Base-by-base conservation (phyloP, 2,797 vertebrate species). In the Eulemur rubriventer region DNA sequence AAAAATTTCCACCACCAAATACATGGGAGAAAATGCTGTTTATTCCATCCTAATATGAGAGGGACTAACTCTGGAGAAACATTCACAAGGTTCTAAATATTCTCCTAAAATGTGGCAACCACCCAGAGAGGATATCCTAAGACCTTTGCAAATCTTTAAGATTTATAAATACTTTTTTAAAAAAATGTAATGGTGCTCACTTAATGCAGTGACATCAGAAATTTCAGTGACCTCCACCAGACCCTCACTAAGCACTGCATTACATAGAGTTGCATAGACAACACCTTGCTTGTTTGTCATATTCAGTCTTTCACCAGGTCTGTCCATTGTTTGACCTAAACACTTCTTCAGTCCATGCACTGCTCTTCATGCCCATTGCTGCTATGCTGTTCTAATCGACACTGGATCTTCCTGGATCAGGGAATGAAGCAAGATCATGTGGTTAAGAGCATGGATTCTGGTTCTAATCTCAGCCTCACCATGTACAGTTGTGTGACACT, bases 71-170 rank as follows among this genome's bases (percentile, higher is more conserved):
- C 48, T 59, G 22, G 33, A 26, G 26, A 95, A 93, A 75, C 33
- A 91, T 38, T 84, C 0, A 76, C 28, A 43, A 90, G n/a, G 7
- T 73, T 81, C 46, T 81, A 72, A 91, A 75, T 76, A 61, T 52
- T 82, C 63, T 85, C 33, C 20, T 55, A 30, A 93, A 94, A 95
- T 33, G 2, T 69, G 17, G 20, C 12, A 65, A 82, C 28, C 8
- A 88, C 63, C 55, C 48, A 76, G 9, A 84, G 2, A 69, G 26
- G 11, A 76, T 73, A 4, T 73, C 26, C 41, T 20, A 72, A 95
- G 50, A 91, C 11, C 2, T 63, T 35, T 65, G 22, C n/a, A 85
- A 46, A 82, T 85, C 35, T 87, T 67, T 50, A 87, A 67, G 1
- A 82, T 20, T 55, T 46, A 75, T 11, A 94, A 87, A 52, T 48